These are phyloP conservation scores for Micoletzkya japonica DNA, from an alignment of 2,888 invertebrate genomes.

Conservation along the genomic window DNA sequence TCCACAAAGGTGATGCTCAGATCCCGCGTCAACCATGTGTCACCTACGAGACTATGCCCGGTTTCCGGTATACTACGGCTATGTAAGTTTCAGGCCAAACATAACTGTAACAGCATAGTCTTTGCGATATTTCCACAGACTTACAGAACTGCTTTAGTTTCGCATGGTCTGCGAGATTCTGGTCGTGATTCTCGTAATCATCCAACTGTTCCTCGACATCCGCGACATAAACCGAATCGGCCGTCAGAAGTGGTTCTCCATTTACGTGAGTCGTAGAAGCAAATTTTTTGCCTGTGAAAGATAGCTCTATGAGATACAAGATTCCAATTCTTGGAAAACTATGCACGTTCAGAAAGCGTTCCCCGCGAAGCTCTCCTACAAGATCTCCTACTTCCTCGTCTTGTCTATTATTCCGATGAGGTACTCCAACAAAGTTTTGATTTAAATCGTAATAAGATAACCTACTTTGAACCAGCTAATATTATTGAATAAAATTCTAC, in stretches of 20 bases:
- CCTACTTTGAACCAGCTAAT: no score
- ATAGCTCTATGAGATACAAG: no score
- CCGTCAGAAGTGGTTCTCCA: slow-evolving; percentile 73
- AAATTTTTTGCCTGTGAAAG: not conserved
- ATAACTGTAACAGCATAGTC: no score
- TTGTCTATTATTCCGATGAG: slow-evolving; percentile 82
- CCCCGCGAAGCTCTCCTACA: slow-evolving; percentile 88
- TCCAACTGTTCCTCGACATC: slow-evolving; percentile 49
- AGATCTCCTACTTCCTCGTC: slow-evolving; percentile 87
- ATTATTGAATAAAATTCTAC: no score
- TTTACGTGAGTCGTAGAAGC: slow-evolving; percentile 65
- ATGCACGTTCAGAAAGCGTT: slow-evolving; percentile 83
- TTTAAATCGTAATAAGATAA: no score
- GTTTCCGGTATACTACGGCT: not conserved
- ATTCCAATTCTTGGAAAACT: no score
- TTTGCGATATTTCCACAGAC: no score
- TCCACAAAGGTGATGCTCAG: no score
- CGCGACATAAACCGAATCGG: slow-evolving; percentile 54
- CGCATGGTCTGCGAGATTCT: slow-evolving; percentile 49
- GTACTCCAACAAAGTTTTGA: not conserved
- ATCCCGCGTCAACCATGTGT: no score
- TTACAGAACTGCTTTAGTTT: slow-evolving; percentile 35
- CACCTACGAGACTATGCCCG: slow-evolving; percentile 32
- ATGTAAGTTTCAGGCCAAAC: not conserved
- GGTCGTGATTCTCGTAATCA: slow-evolving; percentile 42